phyloP scores from a whole-genome alignment of 2,113 vertebrate genomes.

The Plectropomus leopardus region DNA sequence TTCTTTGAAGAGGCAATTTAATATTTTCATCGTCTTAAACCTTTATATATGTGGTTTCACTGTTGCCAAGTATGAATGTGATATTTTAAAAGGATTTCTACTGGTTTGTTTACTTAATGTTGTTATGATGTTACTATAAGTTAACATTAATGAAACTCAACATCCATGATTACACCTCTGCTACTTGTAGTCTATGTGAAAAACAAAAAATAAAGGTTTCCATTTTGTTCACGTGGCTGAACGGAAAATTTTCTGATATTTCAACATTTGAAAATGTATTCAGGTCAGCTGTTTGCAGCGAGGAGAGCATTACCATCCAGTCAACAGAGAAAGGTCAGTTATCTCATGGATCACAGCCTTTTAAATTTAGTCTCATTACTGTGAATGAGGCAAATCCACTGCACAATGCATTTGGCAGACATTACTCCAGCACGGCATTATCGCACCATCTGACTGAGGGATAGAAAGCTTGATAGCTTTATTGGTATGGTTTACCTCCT shows the following conservation, averaged over 20 bases:
- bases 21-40: not conserved
- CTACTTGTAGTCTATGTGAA: not conserved
- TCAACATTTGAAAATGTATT: constrained; percentile 56
- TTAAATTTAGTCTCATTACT: constrained; percentile 74
- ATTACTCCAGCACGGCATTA: constrained; percentile 54
- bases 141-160: not conserved
- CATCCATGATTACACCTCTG: not conserved
- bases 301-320: constrained; percentile 52
- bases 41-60: not conserved
- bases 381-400: constrained; percentile 64
- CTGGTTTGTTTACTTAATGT: not conserved
- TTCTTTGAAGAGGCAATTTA: not conserved
- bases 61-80: not conserved
- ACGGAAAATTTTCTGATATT: constrained; percentile 24
- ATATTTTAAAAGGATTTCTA: not conserved
- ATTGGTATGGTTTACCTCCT: constrained; percentile 54
- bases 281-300: constrained; percentile 49
- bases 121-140: not conserved
- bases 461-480: constrained; percentile 56
- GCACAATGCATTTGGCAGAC: constrained; percentile 59
- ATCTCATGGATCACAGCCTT: constrained; percentile 76
- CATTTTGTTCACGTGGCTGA: constrained; percentile 12
- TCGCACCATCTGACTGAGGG: constrained; percentile 52
- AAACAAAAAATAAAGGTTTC: not conserved
- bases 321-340: constrained; percentile 76